A percentile compares a stretch with the other conserved stretches of the same genome.
Evolutionary conservation across 2,113 vertebrate species (phyloP).

Genomic region (Chloropsis hardwickii): DNA sequence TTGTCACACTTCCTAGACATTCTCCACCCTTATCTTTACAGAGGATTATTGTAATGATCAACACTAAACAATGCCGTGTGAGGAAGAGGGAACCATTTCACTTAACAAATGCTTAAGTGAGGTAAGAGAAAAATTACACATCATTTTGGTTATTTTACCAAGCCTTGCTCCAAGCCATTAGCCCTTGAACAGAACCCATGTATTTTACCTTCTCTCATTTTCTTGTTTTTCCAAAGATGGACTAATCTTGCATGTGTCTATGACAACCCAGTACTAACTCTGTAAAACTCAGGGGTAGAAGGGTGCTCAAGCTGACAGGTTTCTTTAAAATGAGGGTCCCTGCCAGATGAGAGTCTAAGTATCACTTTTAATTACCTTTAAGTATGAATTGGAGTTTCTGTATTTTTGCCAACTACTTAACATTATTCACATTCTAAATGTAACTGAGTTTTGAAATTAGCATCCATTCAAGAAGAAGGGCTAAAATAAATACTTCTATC

Average conservation of each 20-base stretch:
- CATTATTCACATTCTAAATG: neutral
- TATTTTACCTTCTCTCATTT: neutral
- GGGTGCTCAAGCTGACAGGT: neutral
- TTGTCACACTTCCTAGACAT: neutral
- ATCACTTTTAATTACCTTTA: neutral
- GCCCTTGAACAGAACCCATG: neutral
- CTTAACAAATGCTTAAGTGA: neutral
- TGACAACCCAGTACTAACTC: neutral
- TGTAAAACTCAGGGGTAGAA: neutral
- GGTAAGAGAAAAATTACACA: neutral
- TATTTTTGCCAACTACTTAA: neutral
- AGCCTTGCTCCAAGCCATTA: neutral
- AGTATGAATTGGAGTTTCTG: neutral
- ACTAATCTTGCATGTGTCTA: neutral
- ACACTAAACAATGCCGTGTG: neutral
- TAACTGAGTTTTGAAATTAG: neutral
- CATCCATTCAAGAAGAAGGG: neutral
- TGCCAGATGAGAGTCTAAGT: neutral
- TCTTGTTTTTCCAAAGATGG: neutral
- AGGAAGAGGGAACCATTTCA: neutral
- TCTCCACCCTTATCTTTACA: neutral
- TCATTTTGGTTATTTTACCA: neutral
- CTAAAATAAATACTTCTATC: neutral
- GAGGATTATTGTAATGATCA: neutral
- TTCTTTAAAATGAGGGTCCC: neutral